A percentile compares a stretch with the other conserved stretches of the same genome.
phyloP scores from a whole-genome alignment of 2,797 vertebrate genomes.

The Bradypodion ventrale region DNA sequence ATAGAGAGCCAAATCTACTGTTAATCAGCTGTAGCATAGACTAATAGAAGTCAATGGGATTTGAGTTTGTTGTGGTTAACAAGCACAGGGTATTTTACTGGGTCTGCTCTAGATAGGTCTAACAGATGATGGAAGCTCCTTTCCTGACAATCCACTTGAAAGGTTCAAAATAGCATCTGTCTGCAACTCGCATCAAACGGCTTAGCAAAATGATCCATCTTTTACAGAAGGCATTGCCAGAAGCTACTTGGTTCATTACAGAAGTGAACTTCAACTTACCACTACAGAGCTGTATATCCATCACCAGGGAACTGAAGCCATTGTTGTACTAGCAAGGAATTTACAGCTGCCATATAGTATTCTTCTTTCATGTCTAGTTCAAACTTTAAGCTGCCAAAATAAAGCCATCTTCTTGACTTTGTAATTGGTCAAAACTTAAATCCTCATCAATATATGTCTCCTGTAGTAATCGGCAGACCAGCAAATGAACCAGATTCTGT shows the following conservation, averaged over 20 bases:
- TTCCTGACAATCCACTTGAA: not conserved
- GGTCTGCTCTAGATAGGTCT: not conserved
- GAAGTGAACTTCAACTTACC: not conserved
- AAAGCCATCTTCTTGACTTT: too few species aligned
- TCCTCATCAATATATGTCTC: too few species aligned
- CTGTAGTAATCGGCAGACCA: too few species aligned
- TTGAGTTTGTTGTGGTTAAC: not conserved
- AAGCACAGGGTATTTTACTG: not conserved
- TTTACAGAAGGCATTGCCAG: not conserved
- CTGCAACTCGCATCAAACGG: not conserved
- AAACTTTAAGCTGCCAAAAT: too few species aligned
- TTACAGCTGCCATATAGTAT: not conserved
- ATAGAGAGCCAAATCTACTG: too few species aligned
- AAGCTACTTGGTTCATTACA: not conserved
- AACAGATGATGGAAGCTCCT: not conserved
- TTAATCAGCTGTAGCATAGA: not conserved
- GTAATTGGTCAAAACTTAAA: too few species aligned
- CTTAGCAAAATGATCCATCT: not conserved
- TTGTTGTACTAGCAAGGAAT: not conserved
- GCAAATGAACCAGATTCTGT: too few species aligned
- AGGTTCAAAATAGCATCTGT: not conserved
- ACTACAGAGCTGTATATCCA: not conserved
- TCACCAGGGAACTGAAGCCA: not conserved
- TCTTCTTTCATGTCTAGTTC: too few species aligned
- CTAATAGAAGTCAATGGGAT: not conserved